Base-by-base conservation (phyloP, 2,797 vertebrate genomes). In the Cyclopterus lumpus region DNA sequence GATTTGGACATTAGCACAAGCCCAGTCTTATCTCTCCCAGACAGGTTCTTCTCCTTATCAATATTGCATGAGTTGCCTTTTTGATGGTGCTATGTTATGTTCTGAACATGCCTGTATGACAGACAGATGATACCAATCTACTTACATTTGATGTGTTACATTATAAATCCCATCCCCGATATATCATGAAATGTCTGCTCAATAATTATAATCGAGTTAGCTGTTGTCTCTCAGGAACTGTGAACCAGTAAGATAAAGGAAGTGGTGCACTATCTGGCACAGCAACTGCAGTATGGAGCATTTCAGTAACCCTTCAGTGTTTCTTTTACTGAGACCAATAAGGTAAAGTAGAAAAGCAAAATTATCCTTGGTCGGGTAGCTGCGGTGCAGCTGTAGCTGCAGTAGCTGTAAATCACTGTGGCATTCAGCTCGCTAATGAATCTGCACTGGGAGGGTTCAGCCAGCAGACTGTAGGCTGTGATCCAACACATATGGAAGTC, bases 381-480 rank as follows among this genome's bases (percentile, higher is more conserved):
- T 79, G 90, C 76, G 58, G 76, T 64, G 81, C 69, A 71, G 87
- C 76, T 71, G 69, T 79, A 85, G 81, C 89, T 88, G 89, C 90
- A 92, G 90, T 82, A 82, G 84, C 88, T 87, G 87, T 92, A 92
- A 92, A 92, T 90, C 88, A 91, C 73, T 67, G 67, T 69, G 84
- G 79, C 83, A 71, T 88, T 82, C 80, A 51, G 79, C 85, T 73
- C 57, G 71, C 83, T 91, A 91, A 90, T 90, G 88, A 91, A 92
- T 90, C 82, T 89, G 89, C 86, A 60, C 69, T 40, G 79, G 65
- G 70, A 76, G 79, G 69, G 76, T 90, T 87, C 72, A 82, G 86
- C 84, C 87, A 88, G 71, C 67, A 86, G 82, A 30, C 65, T 69
- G 46, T 32, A 40, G 84, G 67, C 81, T 48, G 34, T 12, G 46